Evolutionary conservation across 2,113 vertebrate genomes (phyloP), one percentile per base, ranked within the genome.

Genomic region (Ceratotherium simum): DNA sequence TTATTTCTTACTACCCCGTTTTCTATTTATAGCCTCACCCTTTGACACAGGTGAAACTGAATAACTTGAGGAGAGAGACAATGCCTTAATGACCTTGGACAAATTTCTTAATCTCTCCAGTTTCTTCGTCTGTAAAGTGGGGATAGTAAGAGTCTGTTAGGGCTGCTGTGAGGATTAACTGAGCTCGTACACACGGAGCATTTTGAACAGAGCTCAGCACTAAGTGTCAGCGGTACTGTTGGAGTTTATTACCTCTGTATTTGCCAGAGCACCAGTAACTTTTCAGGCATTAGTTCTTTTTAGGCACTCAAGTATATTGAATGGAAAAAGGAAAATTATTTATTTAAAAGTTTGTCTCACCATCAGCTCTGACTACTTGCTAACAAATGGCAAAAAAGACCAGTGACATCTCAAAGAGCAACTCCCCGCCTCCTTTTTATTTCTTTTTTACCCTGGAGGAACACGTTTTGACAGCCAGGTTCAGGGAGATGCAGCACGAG

Each of bases 301-400:
- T 79, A 20, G 75, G 27, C 27, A 51, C 16, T 75, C 33, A 81
- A 6, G 9, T 91, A 33, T 67, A 27, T 79, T 90, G 58, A 67
- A 58, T 80, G n/a, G 80, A 39, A 81, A 76, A 90, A 86, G 39
- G 27, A 46, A 56, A 93, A 46, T 46, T 70, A 75, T 39, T 94
- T 88, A 72, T 67, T 75, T 95, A 81, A 69, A 90, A 82, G 58
- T 96, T 81, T 33, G 4, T 69, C 42, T 90, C 51, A 51, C 31
- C 10, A 13, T 70, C 42, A 93, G 6, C 79, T 29, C 10, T 86
- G 73, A 90, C 39, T 73, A 9, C 70, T 89, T 60, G 48, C 48
- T 89, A 96, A 72, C 54, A 94, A 83, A 60, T 84, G 60, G 39
- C 42, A 48, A 48, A 48, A 96, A 65, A 79, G n/a, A 72, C 70